A percentile compares a stretch with the other conserved stretches of the same genome.
Evolutionary conservation across 2,797 vertebrate species (phyloP).

Genomic region (Dryobates pubescens): DNA sequence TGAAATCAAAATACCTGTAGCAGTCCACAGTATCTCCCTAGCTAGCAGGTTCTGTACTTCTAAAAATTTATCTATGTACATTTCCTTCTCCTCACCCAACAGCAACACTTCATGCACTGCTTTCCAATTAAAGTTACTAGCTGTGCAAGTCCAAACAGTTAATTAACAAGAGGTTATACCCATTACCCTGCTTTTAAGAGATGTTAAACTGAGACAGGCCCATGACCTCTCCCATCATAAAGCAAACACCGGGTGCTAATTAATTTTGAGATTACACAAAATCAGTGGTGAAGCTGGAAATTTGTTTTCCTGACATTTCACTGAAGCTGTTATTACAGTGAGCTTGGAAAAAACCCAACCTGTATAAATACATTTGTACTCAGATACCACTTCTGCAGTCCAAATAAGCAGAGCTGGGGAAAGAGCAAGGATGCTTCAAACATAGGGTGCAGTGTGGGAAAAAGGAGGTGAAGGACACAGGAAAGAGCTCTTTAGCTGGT

Average conservation of each 20-base stretch:
- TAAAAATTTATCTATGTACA: neutral
- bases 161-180: neutral
- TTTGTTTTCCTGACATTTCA: neutral
- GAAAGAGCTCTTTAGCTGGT: constrained; percentile 47
- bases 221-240: neutral
- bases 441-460: constrained; percentile 16
- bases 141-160: neutral
- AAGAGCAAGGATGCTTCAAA: constrained; percentile 6
- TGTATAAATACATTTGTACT: neutral
- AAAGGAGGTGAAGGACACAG: constrained; percentile 38
- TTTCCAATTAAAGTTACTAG: neutral
- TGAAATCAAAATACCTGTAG: neutral
- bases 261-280: constrained; percentile 18
- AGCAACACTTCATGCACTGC: neutral
- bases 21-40: neutral
- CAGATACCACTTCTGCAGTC: neutral
- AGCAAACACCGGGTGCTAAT: constrained; percentile 16
- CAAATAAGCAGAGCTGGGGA: neutral
- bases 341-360: neutral
- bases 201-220: neutral
- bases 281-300: neutral
- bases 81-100: neutral
- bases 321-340: neutral
- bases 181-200: constrained; percentile 22
- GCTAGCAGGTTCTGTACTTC: neutral